Evolutionary conservation across 2,797 vertebrate species (phyloP).

Genomic region (Karalla daura): DNA sequence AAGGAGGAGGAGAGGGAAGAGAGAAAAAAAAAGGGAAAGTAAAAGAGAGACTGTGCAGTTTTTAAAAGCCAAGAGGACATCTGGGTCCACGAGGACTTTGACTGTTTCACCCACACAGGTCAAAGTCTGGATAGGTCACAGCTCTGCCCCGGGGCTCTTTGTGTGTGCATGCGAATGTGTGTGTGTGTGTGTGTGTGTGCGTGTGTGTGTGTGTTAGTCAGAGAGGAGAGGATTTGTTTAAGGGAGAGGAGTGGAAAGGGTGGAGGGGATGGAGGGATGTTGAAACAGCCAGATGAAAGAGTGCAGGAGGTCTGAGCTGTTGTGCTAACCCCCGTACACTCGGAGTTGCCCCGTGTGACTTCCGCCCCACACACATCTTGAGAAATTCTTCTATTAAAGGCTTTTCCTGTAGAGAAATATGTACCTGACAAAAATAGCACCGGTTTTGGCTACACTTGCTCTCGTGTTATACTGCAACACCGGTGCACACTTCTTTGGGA

Average conservation of each 20-base stretch:
- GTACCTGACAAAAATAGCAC: neutral
- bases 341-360: constrained; percentile 47
- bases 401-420: constrained; percentile 3
- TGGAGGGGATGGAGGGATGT: constrained; percentile 56
- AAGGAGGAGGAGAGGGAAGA: constrained; percentile 47
- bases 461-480: neutral
- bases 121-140: constrained; percentile 60
- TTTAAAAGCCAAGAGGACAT: constrained; percentile 65
- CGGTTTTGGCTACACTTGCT: neutral
- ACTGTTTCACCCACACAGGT: constrained; percentile 70
- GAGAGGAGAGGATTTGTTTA: constrained; percentile 71
- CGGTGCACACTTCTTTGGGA: neutral
- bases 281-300: constrained; percentile 72
- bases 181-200: neutral
- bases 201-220: constrained; percentile 37
- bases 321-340: constrained; percentile 66
- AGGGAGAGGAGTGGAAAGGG: constrained; percentile 44
- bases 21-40: constrained; percentile 40
- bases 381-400: constrained; percentile 33
- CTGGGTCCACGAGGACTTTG: constrained; percentile 58
- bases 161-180: constrained; percentile 13
- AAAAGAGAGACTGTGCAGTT: constrained; percentile 53
- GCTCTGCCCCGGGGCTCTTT: constrained; percentile 31
- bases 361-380: constrained; percentile 47
- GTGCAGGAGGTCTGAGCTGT: constrained; percentile 71